These are phyloP conservation scores for Cinclus mexicanus DNA, from an alignment of 2,113 vertebrate genomes.

Conservation along the genomic window DNA sequence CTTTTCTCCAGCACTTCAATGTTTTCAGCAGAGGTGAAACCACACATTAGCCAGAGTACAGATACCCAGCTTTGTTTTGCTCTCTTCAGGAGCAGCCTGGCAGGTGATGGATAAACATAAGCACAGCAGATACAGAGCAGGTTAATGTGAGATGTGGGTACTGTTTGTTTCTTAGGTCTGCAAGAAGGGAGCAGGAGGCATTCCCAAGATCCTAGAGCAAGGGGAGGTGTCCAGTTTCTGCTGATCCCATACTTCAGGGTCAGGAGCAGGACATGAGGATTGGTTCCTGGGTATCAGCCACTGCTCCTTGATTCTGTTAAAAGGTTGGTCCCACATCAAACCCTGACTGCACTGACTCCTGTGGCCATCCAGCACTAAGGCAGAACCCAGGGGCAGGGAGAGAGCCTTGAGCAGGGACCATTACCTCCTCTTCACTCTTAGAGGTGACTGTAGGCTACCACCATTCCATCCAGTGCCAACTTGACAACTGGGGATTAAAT, in stretches of 20 bases:
- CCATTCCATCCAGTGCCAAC: neutral
- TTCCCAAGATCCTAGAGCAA: neutral
- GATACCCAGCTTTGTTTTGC: neutral
- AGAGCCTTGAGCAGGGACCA: neutral
- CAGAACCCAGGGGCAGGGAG: neutral
- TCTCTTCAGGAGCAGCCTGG: neutral
- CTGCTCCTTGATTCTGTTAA: neutral
- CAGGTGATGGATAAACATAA: neutral
- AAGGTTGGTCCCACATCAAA: neutral
- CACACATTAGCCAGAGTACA: neutral
- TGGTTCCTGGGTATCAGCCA: neutral
- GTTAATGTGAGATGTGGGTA: rapidly evolving
- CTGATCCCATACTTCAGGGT: neutral
- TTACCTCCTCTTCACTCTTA: neutral
- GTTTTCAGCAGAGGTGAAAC: conserved; percentile 28
- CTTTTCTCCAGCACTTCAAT: conserved; percentile 13
- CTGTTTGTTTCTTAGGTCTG: neutral
- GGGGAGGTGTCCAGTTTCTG: neutral
- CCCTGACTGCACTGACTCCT: neutral
- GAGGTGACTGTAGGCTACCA: neutral
- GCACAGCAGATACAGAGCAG: neutral
- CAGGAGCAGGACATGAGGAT: neutral
- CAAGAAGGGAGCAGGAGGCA: neutral
- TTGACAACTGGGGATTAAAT: conserved; percentile 24
- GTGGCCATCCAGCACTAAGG: rapidly evolving